These are phyloP conservation scores for Hartigia nigra DNA, from an alignment of 2,888 invertebrate genomes.

Conservation along the genomic window DNA sequence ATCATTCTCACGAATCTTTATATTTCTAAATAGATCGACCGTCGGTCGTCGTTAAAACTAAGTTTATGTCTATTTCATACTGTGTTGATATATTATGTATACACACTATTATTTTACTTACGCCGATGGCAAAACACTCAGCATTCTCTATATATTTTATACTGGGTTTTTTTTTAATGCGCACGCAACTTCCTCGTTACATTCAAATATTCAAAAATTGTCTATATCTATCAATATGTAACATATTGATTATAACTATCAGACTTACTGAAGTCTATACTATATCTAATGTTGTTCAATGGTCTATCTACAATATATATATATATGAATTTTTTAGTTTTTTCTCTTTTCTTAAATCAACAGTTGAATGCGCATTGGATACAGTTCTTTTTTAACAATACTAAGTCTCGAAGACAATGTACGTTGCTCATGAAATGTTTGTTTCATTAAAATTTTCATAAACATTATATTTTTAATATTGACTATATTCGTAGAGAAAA, in stretches of 20 bases:
- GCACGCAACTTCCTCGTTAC: neutral
- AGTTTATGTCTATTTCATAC: neutral
- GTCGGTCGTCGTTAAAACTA: neutral
- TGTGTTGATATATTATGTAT: neutral
- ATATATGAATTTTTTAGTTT: neutral
- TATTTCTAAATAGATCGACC: neutral
- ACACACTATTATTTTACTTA: neutral
- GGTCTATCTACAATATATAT: slow-evolving; percentile 8
- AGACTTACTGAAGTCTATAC: neutral
- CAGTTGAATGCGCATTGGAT: slow-evolving; percentile 33
- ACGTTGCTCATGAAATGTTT: neutral
- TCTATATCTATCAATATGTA: neutral
- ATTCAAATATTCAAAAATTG: neutral
- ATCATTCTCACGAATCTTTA: neutral
- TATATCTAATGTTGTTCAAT: no score
- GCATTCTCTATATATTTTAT: neutral
- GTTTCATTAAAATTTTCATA: neutral
- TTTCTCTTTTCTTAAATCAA: slow-evolving; percentile 16
- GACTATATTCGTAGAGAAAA: neutral
- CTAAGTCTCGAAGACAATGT: neutral
- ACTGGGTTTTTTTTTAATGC: neutral
- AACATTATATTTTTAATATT: neutral
- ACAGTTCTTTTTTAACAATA: slow-evolving; percentile 20
- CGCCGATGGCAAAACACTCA: neutral
- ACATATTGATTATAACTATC: neutral